Base-by-base conservation (phyloP, 2,113 vertebrate species). In the Isurus oxyrinchus region DNA sequence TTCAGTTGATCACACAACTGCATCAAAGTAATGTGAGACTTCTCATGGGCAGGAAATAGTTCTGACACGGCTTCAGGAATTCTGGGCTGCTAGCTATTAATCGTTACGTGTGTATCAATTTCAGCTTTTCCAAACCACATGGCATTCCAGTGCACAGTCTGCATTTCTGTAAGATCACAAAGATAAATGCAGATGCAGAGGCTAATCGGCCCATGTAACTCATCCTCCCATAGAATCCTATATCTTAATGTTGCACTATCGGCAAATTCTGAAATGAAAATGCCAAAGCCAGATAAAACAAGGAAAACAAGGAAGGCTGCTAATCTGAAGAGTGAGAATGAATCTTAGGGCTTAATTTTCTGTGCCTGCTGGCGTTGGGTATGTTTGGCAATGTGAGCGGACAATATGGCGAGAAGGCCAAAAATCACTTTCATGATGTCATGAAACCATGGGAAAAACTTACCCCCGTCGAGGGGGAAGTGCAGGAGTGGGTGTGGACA, bases 251-350 rank as follows among this genome's bases (percentile, higher is more conserved):
- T 93, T 19, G 31, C 88, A 93, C 61, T 57, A 93, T 93, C 25
- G 1, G 13, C 16, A 61, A n/a, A 35, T 35, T 93, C 35, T 0
- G 63, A 63, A 7, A 13, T 8, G 27, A 21, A 94, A 63, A 40
- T 40, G 16, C 8, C 3, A 66, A 10, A 1, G 35, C 5, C 31
- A 94, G n/a, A 63, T 94, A 94, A 94, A 63, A n/a, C 59, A 19
- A 94, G 90, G 59, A 94, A 40, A 40, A 66, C 21, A 63, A 63
- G 40, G 35, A 63, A 94, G 59, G 40, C 59, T 40, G n/a, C 6
- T 94, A 8, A 40, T n/a, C 59, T 94, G 90, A 94, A 94, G 35
- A 63, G 90, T 23, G 90, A 23, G 35, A 94, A 94, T 94, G 61
- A 94, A 94, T 94, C 59, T 44, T 49, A 49, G 44, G 44, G 44